Conservation (phyloP, 2,888 invertebrate species). For the Sarcophaga carnaria region DNA sequence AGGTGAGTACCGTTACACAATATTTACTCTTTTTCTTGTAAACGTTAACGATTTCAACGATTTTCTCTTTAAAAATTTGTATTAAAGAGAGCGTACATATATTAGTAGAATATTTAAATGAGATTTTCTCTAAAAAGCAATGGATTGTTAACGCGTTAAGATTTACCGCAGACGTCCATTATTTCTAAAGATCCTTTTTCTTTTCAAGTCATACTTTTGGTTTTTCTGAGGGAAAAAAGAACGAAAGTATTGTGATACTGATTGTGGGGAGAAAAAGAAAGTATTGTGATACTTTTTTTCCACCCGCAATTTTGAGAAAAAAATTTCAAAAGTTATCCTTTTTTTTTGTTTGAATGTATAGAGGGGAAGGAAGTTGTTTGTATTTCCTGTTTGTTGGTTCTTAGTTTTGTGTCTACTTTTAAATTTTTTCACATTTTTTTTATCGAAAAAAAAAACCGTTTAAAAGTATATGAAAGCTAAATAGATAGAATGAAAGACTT, state of each 20-base stretch:
- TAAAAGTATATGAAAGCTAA: constrained; percentile 50
- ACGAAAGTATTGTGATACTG: too few species aligned
- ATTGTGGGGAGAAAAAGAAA: too few species aligned
- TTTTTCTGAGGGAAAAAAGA: background rate
- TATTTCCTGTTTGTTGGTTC: constrained; percentile 61
- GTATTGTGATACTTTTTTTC: background rate
- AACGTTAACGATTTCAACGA: too few species aligned
- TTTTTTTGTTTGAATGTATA: constrained; percentile 22
- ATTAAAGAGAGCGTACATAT: constrained; percentile 19
- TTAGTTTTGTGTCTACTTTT: constrained; percentile 26
- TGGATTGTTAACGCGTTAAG: constrained; percentile 80
- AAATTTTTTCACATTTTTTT: constrained; percentile 15
- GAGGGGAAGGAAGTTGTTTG: constrained; percentile 67
- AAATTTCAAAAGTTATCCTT: constrained; percentile 6
- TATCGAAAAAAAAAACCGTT: constrained; percentile 26
- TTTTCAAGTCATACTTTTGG: background rate
- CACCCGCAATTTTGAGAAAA: constrained; percentile 1
- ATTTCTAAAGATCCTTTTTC: constrained; percentile 28
- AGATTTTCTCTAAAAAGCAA: constrained; percentile 71
- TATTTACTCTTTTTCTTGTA: too few species aligned
- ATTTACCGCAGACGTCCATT: constrained; percentile 74
- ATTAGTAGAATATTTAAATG: background rate
- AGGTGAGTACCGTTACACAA: constrained; percentile 85
- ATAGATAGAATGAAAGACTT: constrained; percentile 41
- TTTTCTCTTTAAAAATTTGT: background rate